Evolutionary conservation across 2,113 vertebrate species (phyloP), one percentile per base, ranked within the genome.

Genomic region (Monopterus albus): DNA sequence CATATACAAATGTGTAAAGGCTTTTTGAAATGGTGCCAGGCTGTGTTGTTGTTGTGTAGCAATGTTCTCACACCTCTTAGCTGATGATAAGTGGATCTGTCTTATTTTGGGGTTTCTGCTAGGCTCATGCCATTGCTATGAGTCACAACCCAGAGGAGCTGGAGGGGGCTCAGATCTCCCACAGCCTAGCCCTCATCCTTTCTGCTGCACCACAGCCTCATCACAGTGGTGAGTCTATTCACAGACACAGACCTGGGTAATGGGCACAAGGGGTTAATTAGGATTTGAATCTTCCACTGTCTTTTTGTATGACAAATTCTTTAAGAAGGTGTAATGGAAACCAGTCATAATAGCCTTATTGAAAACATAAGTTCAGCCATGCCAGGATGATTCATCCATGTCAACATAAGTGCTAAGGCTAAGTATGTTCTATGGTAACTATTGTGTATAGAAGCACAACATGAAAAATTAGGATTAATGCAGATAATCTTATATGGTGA

Each of bases 71-170:
- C 47, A 26, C 31, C 11, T 78, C 72, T 72, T 61, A 66, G 50
- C 67, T 72, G 29, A 40, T 76, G 76, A 69, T 63, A 63, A 39
- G n/a, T 72, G 42, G 43, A 85, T 85, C 68, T 75, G 50, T 72
- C 39, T 72, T 78, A 46, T 55, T 78, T 82, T 58, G 59, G 25
- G 50, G 77, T 84, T 78, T 72, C 59, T 66, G 18, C 50, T 73
- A 94, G 93, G 93, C 93, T n/a, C 91, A 93, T 89, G 73, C 87
- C 89, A 91, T 92, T 58, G 51, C 90, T 29, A 56, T 92, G 91
- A 92, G 88, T 85, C 86, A 88, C 71, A 60, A 68, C 46, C 75
- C 86, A 2, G 77, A 68, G 53, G 88, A 87, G 15, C 72, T 87
- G 33, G 91, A 94, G 58, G 89, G 78, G 26, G 92, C 89, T 4